These are phyloP conservation scores for Crypturellus undulatus DNA, from an alignment of 2,113 vertebrate species.

Conservation along the genomic window DNA sequence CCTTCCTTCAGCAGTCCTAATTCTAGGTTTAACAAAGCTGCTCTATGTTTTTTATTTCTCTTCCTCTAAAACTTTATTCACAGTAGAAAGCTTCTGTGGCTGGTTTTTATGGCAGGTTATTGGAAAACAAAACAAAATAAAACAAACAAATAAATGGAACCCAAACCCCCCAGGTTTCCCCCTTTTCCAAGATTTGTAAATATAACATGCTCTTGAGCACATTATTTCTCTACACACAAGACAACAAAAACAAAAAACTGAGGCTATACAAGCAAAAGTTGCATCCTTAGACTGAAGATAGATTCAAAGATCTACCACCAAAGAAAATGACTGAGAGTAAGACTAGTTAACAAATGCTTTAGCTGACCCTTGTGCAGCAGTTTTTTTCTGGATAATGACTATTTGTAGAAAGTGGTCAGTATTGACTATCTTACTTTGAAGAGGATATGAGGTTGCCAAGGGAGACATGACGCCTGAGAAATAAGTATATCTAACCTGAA, in stretches of 20 bases:
- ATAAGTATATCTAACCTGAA: neutral
- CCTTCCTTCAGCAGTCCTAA: neutral
- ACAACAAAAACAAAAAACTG: neutral
- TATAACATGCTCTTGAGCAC: neutral
- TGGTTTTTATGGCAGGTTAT: neutral
- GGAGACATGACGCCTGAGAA: neutral
- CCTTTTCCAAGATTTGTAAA: neutral
- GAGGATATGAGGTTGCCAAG: neutral
- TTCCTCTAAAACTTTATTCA: neutral
- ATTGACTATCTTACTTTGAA: neutral
- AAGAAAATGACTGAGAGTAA: rapidly evolving
- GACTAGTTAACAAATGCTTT: neutral
- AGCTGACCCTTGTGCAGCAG: neutral
- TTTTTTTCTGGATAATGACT: neutral
- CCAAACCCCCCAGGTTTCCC: neutral
- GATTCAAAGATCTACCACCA: neutral
- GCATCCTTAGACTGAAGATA: neutral
- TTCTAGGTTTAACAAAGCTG: neutral
- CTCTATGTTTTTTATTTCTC: neutral
- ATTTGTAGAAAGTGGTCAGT: neutral
- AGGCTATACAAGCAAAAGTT: neutral
- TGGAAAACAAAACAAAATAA: neutral
- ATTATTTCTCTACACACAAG: neutral
- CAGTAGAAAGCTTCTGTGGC: neutral
- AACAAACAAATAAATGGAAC: neutral